Percentiles rank a stretch among this genome's conserved stretches.
These are phyloP conservation scores for Drosophila orosa DNA, from an alignment of 1,140 invertebrate genomes.

Conservation along the genomic window DNA sequence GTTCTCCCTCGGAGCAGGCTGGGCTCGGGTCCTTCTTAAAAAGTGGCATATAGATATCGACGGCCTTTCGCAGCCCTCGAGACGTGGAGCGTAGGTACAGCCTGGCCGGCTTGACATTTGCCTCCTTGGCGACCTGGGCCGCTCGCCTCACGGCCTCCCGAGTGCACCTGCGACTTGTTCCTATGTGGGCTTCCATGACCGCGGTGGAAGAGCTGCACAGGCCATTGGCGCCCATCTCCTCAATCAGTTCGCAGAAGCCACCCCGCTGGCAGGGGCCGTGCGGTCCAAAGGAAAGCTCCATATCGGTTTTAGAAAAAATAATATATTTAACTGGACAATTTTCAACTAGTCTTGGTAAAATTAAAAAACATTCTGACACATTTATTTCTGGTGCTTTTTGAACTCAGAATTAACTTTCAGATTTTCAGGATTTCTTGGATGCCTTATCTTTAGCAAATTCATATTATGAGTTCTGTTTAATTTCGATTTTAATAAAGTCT, in stretches of 20 bases:
- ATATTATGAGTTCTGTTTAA: no score
- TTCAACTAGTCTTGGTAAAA: not conserved
- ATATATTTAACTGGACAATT: not conserved
- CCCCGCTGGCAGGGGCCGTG: constrained; percentile 23
- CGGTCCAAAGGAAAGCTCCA: constrained; percentile 29
- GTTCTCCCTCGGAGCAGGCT: not conserved
- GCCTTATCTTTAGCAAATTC: not conserved
- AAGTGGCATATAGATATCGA: constrained; percentile 45
- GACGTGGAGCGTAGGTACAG: constrained; percentile 21
- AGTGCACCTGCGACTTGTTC: not conserved
- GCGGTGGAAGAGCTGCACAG: constrained; percentile 16
- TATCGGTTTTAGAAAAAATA: not conserved
- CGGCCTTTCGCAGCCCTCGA: constrained; percentile 11
- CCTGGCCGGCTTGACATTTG: constrained; percentile 34
- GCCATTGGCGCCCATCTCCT: constrained; percentile 23
- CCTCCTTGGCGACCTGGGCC: constrained; percentile 7
- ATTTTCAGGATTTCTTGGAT: no score
- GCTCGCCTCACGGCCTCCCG: not conserved
- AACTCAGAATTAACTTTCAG: not conserved
- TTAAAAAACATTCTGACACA: constrained; percentile 1
- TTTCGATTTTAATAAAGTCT: no score
- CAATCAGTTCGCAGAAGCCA: constrained; percentile 17
- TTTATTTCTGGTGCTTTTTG: not conserved
- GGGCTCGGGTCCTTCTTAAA: not conserved
- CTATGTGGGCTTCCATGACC: no score